These are phyloP conservation scores for Corvus hawaiiensis DNA, from an alignment of 2,113 vertebrate genomes.

Conservation along the genomic window DNA sequence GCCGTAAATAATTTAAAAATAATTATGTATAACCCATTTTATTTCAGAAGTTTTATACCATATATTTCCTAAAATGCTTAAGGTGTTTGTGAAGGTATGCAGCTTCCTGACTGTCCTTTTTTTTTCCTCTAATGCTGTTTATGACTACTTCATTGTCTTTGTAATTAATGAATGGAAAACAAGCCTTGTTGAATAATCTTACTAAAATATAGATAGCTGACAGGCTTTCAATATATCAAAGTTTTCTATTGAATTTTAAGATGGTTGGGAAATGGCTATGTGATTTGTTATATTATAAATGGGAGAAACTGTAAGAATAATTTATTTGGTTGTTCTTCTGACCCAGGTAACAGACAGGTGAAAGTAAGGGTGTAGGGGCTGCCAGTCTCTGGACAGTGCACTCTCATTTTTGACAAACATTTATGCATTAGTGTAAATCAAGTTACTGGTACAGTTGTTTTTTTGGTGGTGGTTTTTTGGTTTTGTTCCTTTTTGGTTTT, in stretches of 20 bases:
- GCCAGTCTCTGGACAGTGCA: background rate
- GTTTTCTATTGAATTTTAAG: background rate
- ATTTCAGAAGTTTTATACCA: background rate
- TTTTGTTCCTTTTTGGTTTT: background rate
- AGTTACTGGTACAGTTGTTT: background rate
- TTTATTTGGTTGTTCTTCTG: background rate
- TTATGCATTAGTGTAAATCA: constrained; percentile 29
- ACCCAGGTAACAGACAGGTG: background rate
- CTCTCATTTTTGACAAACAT: background rate
- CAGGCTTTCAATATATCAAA: background rate
- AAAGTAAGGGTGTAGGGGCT: background rate
- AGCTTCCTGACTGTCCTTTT: background rate
- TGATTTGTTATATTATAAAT: background rate
- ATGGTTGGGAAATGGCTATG: background rate
- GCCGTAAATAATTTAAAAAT: background rate
- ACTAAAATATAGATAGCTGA: background rate
- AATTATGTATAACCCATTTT: background rate
- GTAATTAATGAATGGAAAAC: constrained; percentile 47
- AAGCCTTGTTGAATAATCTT: constrained; percentile 15
- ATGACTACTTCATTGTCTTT: background rate
- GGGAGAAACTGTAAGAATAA: background rate
- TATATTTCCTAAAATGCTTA: background rate
- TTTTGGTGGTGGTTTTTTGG: background rate
- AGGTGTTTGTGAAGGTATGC: background rate
- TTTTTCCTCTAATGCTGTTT: background rate